Conservation (phyloP, 1,140 invertebrate species). For the Oscheius sp. region DNA sequence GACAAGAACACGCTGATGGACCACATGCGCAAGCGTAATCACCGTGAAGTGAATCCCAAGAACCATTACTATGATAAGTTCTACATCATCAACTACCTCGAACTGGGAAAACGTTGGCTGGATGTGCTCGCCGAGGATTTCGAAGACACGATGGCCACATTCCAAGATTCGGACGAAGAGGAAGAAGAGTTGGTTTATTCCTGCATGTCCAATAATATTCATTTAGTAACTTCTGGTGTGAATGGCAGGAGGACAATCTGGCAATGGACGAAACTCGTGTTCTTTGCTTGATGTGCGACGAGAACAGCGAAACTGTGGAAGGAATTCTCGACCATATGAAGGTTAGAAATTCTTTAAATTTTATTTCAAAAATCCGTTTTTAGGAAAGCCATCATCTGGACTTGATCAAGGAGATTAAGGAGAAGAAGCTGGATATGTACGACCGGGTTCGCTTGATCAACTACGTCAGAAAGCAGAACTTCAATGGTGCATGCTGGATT, state of each 20-base stretch:
- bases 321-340: constrained; percentile 52
- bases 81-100: constrained; percentile 61
- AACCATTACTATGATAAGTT: constrained; percentile 61
- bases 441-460: constrained; percentile 58
- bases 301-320: constrained; percentile 45
- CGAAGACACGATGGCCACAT: constrained; percentile 60
- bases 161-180: constrained; percentile 59
- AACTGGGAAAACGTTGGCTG: constrained; percentile 60
- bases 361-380: background rate
- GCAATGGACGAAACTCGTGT: constrained; percentile 55
- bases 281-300: constrained; percentile 55
- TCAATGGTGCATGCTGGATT: constrained; percentile 39
- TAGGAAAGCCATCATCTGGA: constrained; percentile 52
- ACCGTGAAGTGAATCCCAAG: constrained; percentile 60
- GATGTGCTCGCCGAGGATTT: constrained; percentile 61
- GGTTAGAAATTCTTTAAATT: background rate
- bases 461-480: constrained; percentile 54
- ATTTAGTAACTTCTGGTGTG: constrained; percentile 48
- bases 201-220: background rate
- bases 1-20: constrained; percentile 59
- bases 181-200: constrained; percentile 46
- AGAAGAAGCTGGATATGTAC: constrained; percentile 53
- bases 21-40: constrained; percentile 60
- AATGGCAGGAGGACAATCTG: constrained; percentile 60
- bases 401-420: constrained; percentile 47